phyloP scores from a whole-genome alignment of 2,888 invertebrate genomes.

The Leptinotarsa tumamoca region DNA sequence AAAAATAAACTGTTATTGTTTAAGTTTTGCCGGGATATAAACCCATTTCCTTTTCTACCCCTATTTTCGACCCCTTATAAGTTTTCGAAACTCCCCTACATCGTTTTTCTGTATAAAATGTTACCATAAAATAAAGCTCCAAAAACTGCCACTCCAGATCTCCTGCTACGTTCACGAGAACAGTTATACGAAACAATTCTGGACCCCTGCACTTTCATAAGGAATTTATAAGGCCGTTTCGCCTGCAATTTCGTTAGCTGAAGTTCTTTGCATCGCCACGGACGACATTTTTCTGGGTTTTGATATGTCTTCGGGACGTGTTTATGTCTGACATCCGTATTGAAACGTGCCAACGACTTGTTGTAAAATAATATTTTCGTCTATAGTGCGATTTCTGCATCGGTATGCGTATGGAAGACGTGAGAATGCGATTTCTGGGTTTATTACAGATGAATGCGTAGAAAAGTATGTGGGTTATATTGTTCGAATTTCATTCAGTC shows the following conservation, averaged over 20 bases:
- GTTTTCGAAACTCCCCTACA: too few relatives aligned
- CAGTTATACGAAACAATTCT: not conserved
- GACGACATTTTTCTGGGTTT: conserved; percentile 5
- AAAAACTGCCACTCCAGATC: not conserved
- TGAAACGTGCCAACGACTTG: conserved; percentile 8
- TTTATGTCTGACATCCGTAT: conserved; percentile 14
- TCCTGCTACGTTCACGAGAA: not conserved
- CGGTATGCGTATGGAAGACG: conserved; percentile 7
- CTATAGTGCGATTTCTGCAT: conserved; percentile 10
- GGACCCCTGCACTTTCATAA: not conserved
- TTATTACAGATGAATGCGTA: not conserved
- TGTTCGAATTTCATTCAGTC: too few relatives aligned
- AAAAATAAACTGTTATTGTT: too few relatives aligned
- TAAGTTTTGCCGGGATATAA: too few relatives aligned
- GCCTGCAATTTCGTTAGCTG: conserved; percentile 6
- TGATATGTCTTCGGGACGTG: conserved; percentile 17
- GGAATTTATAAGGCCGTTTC: conserved; percentile 11
- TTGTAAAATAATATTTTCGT: conserved; percentile 20
- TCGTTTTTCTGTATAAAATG: not conserved
- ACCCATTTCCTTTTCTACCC: too few relatives aligned
- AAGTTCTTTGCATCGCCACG: conserved; percentile 5
- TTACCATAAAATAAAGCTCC: not conserved
- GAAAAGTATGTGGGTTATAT: too few relatives aligned
- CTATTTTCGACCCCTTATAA: too few relatives aligned
- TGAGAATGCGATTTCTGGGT: not conserved